Conservation (phyloP, 2,888 invertebrate genomes). For the Bruchidius siliquastri region DNA sequence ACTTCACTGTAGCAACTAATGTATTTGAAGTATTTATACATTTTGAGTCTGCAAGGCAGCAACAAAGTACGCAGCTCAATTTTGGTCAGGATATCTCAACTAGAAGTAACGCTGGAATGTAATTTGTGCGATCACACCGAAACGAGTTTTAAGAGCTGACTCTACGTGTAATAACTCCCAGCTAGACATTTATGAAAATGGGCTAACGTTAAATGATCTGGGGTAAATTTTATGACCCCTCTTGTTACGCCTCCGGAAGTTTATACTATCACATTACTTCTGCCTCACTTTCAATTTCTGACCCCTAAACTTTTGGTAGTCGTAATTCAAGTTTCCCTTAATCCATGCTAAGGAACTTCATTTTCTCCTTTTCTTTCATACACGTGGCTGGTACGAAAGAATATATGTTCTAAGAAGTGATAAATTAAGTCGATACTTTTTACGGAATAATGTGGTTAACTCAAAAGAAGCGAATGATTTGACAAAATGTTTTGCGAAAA, state of each 20-base stretch:
- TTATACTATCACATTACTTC: neutral
- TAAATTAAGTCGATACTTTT: no score
- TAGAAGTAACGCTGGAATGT: slow-evolving; percentile 1
- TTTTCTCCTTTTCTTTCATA: neutral
- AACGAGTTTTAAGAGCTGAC: slow-evolving; percentile 3
- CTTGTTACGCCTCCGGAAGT: slow-evolving; percentile 5
- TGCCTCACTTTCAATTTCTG: neutral
- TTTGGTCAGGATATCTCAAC: neutral
- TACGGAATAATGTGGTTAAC: no score
- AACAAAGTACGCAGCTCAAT: neutral
- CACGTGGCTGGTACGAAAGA: neutral
- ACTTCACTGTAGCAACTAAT: no score
- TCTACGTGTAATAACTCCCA: slow-evolving; percentile 9
- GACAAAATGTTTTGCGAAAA: no score
- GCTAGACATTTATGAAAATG: slow-evolving; percentile 19
- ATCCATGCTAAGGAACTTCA: neutral
- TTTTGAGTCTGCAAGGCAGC: no score
- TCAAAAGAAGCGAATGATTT: no score
- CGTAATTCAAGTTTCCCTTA: neutral
- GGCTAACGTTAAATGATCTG: slow-evolving; percentile 17
- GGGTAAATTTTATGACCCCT: slow-evolving; percentile 15
- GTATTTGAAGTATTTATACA: no score
- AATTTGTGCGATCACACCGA: slow-evolving; percentile 9
- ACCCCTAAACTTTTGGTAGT: neutral
- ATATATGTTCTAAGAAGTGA: no score